These are phyloP conservation scores for Drosophila persimilis DNA, from an alignment of 1,140 invertebrate genomes.

Conservation along the genomic window DNA sequence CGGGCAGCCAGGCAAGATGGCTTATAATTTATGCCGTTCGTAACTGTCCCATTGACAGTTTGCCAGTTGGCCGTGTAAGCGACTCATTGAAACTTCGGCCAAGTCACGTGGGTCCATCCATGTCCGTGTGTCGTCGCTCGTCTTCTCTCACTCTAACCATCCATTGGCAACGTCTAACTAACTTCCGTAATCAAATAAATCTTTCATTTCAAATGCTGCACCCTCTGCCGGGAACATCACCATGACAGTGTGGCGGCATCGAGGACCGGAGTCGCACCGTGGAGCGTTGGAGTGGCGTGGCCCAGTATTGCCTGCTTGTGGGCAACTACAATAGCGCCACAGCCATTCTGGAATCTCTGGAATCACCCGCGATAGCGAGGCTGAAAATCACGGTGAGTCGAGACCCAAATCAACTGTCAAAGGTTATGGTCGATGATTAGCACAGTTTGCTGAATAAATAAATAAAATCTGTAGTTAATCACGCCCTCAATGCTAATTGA, in stretches of 20 bases:
- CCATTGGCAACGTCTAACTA: conserved; percentile 39
- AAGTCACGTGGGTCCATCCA: conserved; percentile 45
- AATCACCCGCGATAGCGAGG: conserved; percentile 66
- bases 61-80: conserved; percentile 56
- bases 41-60: conserved; percentile 38
- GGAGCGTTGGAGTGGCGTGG: conserved; percentile 73
- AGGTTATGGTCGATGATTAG: conserved; percentile 11
- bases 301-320: conserved; percentile 73
- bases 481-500: no score
- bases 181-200: conserved; percentile 56
- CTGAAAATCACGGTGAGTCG: conserved; percentile 79
- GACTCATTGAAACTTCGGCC: conserved; percentile 44
- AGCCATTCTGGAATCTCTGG: no score
- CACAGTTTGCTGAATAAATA: neutral
- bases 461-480: no score
- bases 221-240: no score
- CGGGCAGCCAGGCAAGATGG: neutral
- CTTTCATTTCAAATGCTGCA: conserved; percentile 11
- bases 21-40: no score
- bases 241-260: conserved; percentile 60
- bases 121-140: neutral
- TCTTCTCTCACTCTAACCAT: neutral
- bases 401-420: neutral
- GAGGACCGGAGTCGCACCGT: conserved; percentile 65
- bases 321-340: conserved; percentile 76